A percentile compares a stretch with the other conserved stretches of the same genome.
These are phyloP conservation scores for Oceanites oceanicus DNA, from an alignment of 2,113 vertebrate species.

Conservation along the genomic window DNA sequence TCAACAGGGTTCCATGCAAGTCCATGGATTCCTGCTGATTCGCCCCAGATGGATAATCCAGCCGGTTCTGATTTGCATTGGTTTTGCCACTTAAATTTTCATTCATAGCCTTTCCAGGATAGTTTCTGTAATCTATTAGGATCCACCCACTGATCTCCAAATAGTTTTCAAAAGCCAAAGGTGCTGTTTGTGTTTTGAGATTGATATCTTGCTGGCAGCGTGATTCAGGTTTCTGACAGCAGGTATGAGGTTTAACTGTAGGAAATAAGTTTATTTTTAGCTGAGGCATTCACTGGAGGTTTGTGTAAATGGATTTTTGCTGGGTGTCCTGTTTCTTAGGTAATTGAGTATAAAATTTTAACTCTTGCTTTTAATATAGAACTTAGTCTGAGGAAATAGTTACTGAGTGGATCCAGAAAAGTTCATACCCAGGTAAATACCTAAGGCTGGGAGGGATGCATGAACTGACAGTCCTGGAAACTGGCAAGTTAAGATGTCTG, in stretches of 20 bases:
- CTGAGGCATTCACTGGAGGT: neutral
- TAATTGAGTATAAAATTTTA: neutral
- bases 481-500: neutral
- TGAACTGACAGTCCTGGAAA: neutral
- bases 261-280: slow-evolving; percentile 57
- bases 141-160: neutral
- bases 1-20: neutral
- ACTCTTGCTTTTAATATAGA: neutral
- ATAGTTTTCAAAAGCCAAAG: neutral
- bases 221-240: slow-evolving; percentile 31
- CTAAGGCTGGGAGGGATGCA: neutral
- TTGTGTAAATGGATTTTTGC: slow-evolving; percentile 18
- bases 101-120: neutral
- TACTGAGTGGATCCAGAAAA: neutral
- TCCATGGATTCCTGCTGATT: neutral
- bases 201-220: neutral
- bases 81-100: neutral
- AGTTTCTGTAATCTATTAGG: neutral
- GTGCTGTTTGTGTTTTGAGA: neutral
- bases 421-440: neutral
- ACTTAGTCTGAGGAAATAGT: neutral
- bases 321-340: slow-evolving; percentile 15
- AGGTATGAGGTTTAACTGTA: slow-evolving; percentile 30
- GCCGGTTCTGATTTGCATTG: neutral
- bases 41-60: neutral